Percentiles rank a stretch among this genome's conserved stretches.
Conservation (phyloP, 1,140 invertebrate genomes). For the Cotesia glomerata region DNA sequence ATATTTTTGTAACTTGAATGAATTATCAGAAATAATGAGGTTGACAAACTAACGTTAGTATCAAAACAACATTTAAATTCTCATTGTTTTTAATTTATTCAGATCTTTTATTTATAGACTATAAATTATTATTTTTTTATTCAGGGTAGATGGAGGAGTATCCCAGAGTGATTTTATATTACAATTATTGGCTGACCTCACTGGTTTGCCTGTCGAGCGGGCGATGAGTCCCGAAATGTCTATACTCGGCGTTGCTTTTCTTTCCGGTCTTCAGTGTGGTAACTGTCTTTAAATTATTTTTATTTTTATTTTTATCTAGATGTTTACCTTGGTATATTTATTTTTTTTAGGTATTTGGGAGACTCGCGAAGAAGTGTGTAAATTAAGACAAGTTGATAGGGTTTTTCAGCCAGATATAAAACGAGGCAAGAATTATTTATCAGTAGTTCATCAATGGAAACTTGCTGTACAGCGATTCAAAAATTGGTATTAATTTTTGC, state of each 20-base stretch:
- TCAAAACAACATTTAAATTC: slow-evolving; percentile 1
- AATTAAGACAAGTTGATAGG: slow-evolving; percentile 67
- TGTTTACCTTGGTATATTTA: background rate
- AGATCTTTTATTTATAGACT: background rate
- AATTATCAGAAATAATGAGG: too few species aligned
- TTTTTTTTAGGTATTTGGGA: slow-evolving; percentile 74
- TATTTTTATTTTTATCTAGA: background rate
- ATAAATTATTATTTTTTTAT: slow-evolving; percentile 39
- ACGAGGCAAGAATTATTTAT: slow-evolving; percentile 56
- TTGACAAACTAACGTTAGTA: too few species aligned
- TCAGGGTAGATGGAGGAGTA: slow-evolving; percentile 91
- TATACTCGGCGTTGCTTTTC: slow-evolving; percentile 78
- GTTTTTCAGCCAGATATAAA: slow-evolving; percentile 69
- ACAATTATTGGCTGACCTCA: slow-evolving; percentile 85
- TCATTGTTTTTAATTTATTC: background rate
- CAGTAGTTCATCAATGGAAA: slow-evolving; percentile 68
- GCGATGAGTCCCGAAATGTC: slow-evolving; percentile 74
- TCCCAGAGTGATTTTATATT: slow-evolving; percentile 89
- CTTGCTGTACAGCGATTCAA: slow-evolving; percentile 72
- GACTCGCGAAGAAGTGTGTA: slow-evolving; percentile 69
- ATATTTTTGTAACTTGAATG: slow-evolving; percentile 10
- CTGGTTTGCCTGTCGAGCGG: slow-evolving; percentile 75
- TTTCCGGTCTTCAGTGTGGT: slow-evolving; percentile 83
- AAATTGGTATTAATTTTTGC: slow-evolving; percentile 68
- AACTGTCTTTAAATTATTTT: slow-evolving; percentile 32